Conservation (phyloP, 2,888 invertebrate genomes). For the Archaeoteleia sp. region DNA sequence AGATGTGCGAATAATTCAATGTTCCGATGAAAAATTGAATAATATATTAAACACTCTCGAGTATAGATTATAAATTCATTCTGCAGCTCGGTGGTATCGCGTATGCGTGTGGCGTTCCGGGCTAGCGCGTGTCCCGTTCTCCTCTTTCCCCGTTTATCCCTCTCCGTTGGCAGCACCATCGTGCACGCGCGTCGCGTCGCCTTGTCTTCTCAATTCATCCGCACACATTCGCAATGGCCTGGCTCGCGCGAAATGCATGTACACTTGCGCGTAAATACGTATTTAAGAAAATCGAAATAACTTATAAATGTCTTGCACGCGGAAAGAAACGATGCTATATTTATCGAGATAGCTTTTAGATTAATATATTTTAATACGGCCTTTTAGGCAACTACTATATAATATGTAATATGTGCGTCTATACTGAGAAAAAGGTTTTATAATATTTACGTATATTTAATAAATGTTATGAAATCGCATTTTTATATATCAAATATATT, state of each 20-base stretch:
- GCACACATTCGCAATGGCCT: constrained; percentile 40
- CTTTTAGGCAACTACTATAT: too few relatives aligned
- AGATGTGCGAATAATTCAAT: too few relatives aligned
- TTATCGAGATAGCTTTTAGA: too few relatives aligned
- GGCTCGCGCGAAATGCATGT: constrained; percentile 34
- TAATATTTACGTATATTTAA: too few relatives aligned
- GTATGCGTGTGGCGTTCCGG: constrained; percentile 67
- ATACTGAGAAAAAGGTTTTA: too few relatives aligned
- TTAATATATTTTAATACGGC: too few relatives aligned
- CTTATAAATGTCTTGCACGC: too few relatives aligned
- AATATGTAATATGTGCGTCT: too few relatives aligned
- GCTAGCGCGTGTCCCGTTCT: constrained; percentile 66
- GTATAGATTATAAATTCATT: constrained; percentile 48
- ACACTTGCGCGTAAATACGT: constrained; percentile 23
- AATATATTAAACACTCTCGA: constrained; percentile 30
- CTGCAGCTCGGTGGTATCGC: constrained; percentile 56
- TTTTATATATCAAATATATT: too few relatives aligned
- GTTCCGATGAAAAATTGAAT: constrained; percentile 20
- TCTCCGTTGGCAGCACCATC: constrained; percentile 48
- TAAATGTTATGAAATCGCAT: too few relatives aligned
- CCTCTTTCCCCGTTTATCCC: constrained; percentile 46
- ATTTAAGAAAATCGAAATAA: too few relatives aligned
- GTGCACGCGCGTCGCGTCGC: constrained; percentile 52
- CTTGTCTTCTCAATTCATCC: constrained; percentile 50
- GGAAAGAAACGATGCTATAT: too few relatives aligned